Evolutionary conservation across 2,888 invertebrate species (phyloP), one percentile per base, ranked within the genome.

Genomic region (Pecten maximus): DNA sequence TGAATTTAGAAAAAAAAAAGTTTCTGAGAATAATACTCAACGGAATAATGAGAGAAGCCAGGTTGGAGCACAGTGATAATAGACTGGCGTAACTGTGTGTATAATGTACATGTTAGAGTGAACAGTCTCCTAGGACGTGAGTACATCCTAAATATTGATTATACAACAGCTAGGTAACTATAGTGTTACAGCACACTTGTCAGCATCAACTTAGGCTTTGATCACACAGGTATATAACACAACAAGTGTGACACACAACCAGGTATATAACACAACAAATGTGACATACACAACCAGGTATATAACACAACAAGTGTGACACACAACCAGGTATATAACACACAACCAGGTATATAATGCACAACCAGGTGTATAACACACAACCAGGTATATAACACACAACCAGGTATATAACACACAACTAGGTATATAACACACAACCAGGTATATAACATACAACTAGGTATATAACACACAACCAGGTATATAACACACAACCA

Each of bases 11-110:
- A 74, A 74, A 44, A 44, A 44, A 44, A 44, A 44, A 35, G 4
- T 23, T 44, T 12, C 4, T 54, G 15, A 74, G 35, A 74, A 74
- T 28, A 12, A 74, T 74, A 74, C 74, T 74, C 74, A 3, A 74
- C 19, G 74, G 74, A 74, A 74, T 74, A 74, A 35, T 3, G 23
- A 74, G 35, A 74, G 23, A 74, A 16, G 35, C 8, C 74, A 28
- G 74, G 74, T 74, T 28, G 74, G 35, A 10, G 35, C 2, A 2
- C 74, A 10, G 35, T 74, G 74, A 74, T 74, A 74, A 74, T 74
- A 74, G 23, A 60, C 23, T 60, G 60, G 74, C 35, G 74, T 74
- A 35, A 74, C 74, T 74, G 74, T 74, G 74, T 74, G 35, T 74
- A 74, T 74, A 48, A 12, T 19, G 19, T 48, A 48, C 48, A 54